Conservation (phyloP, 2,888 invertebrate species). For the Drosophila picticornis region DNA sequence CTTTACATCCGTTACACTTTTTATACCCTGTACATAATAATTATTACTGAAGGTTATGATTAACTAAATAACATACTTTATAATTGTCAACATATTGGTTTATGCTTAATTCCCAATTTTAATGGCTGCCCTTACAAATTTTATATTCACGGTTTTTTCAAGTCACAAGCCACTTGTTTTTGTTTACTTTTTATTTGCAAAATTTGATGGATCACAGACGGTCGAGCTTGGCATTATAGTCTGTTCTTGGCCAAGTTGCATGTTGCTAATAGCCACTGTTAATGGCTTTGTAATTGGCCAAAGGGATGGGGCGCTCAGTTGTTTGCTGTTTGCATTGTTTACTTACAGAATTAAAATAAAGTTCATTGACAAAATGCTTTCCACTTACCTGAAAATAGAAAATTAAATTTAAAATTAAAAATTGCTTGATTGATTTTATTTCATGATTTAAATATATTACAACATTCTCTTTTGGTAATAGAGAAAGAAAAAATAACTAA, state of each 20-base stretch:
- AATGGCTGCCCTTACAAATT: neutral
- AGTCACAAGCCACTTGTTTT: neutral
- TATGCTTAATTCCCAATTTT: neutral
- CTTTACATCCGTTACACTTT: neutral
- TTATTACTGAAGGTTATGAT: neutral
- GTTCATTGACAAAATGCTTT: constrained; percentile 28
- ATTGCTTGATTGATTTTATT: neutral
- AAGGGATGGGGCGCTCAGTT: constrained; percentile 10
- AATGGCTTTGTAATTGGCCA: constrained; percentile 56
- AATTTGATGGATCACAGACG: constrained; percentile 67
- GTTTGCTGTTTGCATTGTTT: constrained; percentile 39
- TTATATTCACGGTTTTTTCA: neutral
- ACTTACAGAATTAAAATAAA: constrained; percentile 55
- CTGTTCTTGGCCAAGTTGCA: constrained; percentile 54
- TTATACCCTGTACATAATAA: constrained; percentile 19
- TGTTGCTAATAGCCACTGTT: constrained; percentile 53
- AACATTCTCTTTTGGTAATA: neutral
- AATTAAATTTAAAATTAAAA: neutral
- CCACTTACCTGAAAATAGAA: constrained; percentile 53
- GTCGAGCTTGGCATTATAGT: constrained; percentile 32
- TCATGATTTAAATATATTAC: neutral
- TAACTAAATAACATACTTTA: too few relatives aligned
- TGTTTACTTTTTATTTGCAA: constrained; percentile 37
- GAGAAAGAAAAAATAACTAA: too few relatives aligned
- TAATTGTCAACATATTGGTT: neutral